Evolutionary conservation across 2,113 vertebrate genomes (phyloP), one percentile per base, ranked within the genome.

Genomic region (Gambusia affinis): DNA sequence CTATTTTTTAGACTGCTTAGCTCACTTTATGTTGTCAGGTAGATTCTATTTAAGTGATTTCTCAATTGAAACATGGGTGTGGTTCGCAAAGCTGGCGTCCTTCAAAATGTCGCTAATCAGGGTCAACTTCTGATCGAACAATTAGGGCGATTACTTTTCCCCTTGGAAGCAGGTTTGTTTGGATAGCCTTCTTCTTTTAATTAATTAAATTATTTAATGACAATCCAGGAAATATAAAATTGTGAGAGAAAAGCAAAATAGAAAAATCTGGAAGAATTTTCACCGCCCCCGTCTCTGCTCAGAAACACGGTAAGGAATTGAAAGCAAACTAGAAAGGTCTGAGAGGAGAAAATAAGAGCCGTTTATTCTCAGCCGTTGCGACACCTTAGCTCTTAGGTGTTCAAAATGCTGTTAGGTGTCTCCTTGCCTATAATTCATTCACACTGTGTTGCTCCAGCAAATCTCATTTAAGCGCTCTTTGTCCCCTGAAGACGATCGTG

Each of bases 381-480:
- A 37, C 7, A 39, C 17, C 39, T 35, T 28, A 30, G 14, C n/a
- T 35, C 39, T 29, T 12, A 19, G 17, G 8, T 42, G 33, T 60
- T 57, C 51, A 57, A 57, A 57, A 57, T 57, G 51, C 22, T 24
- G 17, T 3, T n/a, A 64, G 62, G 17, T 64, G 17, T 67, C 24
- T 47, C 39, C 30, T 30, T 22, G 19, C 29, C 30, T 68, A 54
- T 54, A 68, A 68, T 11, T 51, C 28, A 67, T 67, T 67, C 65
- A 67, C 14, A 42, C 37, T 44, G 47, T 68, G 28, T 54, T 68
- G 28, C 42, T 31, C 17, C 28, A 54, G 29, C n/a, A 54, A 17
- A 54, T 35, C 61, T 7, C 44, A 19, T 35, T 65, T 63, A 1
- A 63, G n/a, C 35, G 12, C 27, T 54, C n/a, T 57, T 30, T 63